Base-by-base conservation (phyloP, 2,888 invertebrate genomes). In the Carabus problematicus region DNA sequence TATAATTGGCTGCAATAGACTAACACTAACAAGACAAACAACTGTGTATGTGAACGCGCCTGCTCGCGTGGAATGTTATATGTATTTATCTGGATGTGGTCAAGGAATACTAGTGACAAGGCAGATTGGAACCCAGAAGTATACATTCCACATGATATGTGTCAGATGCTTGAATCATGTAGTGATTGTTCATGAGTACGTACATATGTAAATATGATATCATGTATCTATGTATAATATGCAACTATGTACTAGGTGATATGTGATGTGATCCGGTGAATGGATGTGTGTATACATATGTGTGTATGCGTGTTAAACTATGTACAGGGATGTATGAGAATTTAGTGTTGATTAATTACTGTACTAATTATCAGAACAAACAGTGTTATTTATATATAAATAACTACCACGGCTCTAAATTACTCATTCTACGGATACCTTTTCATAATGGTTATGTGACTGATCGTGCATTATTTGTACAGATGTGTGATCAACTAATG, bases 121-220 rank as follows among this genome's bases (percentile, higher is more conserved):
- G 84, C 86, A 86, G 86, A 86, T 86, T 86, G 86, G 86, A 85
- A 84, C 83, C 85, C 84, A 85, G 85, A 85, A 85, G 83, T 84
- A 83, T 85, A 86, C 85, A 86, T 86, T 86, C 85, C 85, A 84
- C 86, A 85, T 84, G 80, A 80, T 77, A 79, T 58, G 29, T 29
- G 29, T 29, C 29, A 29, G 29, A 29, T 29, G 29, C 29, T 29
- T 29, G 29, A 29, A 29, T 29, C 29, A 29, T 29, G 29, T 29
- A 29, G 29, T 29, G 29, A n/a, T n/a, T n/a, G 29, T 29, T 29
- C 29, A 29, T 29, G 29, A 29, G 29, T 29, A 29, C 29, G 29
- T 29, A 29, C 29, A 29, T 29, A 29, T 29, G 29, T 29, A 29
- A 29, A 6, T 29, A 29, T 56, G 56, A 29, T 29, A 29, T 39